A percentile compares a stretch with the other conserved stretches of the same genome.
Conservation (phyloP, 2,113 vertebrate genomes). For the Diphyllodes magnificus region DNA sequence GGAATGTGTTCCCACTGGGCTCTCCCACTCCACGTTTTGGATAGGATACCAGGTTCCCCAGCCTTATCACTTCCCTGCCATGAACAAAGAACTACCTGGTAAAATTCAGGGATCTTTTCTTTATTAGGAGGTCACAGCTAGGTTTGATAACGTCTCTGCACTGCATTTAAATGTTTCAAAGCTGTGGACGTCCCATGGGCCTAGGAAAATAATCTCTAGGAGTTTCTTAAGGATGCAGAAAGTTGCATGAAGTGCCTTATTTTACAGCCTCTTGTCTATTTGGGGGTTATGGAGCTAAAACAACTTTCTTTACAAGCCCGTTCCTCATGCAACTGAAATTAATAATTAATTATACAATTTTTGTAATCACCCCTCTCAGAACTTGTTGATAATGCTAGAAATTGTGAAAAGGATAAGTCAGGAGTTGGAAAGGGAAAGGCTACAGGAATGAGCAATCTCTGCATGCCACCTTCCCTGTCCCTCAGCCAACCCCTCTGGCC, state of each 20-base stretch:
- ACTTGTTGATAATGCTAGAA: background rate
- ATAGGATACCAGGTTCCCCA: background rate
- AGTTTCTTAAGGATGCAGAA: background rate
- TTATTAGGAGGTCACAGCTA: background rate
- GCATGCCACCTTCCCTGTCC: background rate
- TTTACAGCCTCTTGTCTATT: background rate
- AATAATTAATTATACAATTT: background rate
- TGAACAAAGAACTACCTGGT: background rate
- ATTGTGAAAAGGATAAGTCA: background rate
- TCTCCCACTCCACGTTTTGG: background rate
- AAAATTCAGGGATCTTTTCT: background rate
- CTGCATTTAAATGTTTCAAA: background rate
- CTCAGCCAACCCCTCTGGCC: background rate
- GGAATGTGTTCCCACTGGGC: background rate
- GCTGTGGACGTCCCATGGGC: background rate
- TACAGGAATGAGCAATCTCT: rapidly evolving
- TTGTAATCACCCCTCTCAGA: background rate
- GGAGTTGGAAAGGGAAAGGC: background rate
- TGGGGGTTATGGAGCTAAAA: background rate
- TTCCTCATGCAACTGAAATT: background rate
- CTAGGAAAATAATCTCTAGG: background rate
- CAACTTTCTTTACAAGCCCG: background rate
- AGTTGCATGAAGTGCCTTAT: background rate
- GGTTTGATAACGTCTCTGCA: background rate
- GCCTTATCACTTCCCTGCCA: background rate